phyloP scores from a whole-genome alignment of 2,888 invertebrate genomes.

The Electrophaes corylata region DNA sequence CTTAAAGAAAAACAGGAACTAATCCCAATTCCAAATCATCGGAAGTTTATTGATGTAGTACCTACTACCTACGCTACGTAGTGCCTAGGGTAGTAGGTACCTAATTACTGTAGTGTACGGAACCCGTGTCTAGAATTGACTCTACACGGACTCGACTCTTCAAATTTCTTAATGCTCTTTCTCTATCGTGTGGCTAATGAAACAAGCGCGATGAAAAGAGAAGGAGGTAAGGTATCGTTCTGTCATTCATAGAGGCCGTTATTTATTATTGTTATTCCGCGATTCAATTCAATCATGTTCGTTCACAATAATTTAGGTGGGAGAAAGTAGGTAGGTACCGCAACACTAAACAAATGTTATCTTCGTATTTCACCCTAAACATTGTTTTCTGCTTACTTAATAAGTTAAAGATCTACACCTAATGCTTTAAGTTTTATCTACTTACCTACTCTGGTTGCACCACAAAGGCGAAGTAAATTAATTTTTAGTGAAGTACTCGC shows the following conservation, averaged over 20 bases:
- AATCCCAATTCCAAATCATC: too few relatives aligned
- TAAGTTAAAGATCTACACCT: neutral
- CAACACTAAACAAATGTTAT: too few relatives aligned
- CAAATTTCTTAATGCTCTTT: slow-evolving; percentile 1
- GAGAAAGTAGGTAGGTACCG: slow-evolving; percentile 7
- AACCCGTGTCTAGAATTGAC: slow-evolving; percentile 5
- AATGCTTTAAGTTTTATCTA: neutral
- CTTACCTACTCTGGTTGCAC: neutral
- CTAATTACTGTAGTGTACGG: neutral
- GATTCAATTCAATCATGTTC: neutral
- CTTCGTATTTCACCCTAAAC: neutral
- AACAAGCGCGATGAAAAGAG: slow-evolving; percentile 42
- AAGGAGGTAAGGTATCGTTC: slow-evolving; percentile 47
- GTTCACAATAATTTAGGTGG: slow-evolving; percentile 1
- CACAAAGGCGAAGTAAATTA: neutral
- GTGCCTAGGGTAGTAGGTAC: too few relatives aligned
- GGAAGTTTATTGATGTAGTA: too few relatives aligned
- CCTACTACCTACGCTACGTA: too few relatives aligned
- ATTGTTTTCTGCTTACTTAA: neutral
- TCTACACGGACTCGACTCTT: slow-evolving; percentile 2
- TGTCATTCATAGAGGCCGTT: slow-evolving; percentile 32
- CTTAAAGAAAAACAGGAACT: too few relatives aligned
- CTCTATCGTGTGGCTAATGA: neutral
- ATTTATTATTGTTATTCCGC: slow-evolving; percentile 11
- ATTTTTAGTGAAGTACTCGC: neutral